Evolutionary conservation across 2,888 invertebrate species (phyloP).

Genomic region (Chirona hameri): DNA sequence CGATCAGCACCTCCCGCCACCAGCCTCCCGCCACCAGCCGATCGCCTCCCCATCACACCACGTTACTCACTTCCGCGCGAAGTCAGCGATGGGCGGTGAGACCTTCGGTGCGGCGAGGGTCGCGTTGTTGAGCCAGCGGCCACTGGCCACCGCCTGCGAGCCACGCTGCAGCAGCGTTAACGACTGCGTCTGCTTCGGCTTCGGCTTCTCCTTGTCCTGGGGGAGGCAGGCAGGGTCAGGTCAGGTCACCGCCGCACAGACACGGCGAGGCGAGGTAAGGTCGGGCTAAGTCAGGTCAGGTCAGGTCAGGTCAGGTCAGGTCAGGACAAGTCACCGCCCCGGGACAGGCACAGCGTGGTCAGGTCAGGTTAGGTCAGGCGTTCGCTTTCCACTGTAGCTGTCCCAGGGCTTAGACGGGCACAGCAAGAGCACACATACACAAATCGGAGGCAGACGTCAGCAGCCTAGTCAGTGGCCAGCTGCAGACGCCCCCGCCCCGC

Average conservation of each 20-base stretch:
- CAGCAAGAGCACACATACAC: no score
- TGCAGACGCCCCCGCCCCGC: no score
- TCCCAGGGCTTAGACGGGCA: no score
- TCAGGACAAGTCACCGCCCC: not conserved
- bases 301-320: no score
- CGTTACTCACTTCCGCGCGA: not conserved
- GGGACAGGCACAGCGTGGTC: not conserved
- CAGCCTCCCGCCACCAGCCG: not conserved
- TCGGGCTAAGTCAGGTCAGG: no score
- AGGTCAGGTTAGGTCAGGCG: no score
- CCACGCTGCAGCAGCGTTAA: constrained; percentile 28
- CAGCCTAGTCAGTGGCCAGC: no score
- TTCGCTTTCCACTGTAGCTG: no score
- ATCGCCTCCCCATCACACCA: not conserved
- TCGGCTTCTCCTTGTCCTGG: constrained; percentile 30
- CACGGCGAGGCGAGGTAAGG: no score
- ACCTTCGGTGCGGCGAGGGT: constrained; percentile 12
- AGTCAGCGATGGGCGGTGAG: constrained; percentile 24
- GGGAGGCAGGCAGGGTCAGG: not conserved
- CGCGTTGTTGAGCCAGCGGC: constrained; percentile 29
- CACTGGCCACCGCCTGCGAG: constrained; percentile 30
- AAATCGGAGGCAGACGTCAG: no score
- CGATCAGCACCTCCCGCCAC: not conserved
- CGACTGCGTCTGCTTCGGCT: not conserved
- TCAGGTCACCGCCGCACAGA: not conserved